Percentiles rank a stretch among this genome's conserved stretches.
Evolutionary conservation across 1,140 invertebrate genomes (phyloP).

Genomic region (Atopsyche davidsoni): DNA sequence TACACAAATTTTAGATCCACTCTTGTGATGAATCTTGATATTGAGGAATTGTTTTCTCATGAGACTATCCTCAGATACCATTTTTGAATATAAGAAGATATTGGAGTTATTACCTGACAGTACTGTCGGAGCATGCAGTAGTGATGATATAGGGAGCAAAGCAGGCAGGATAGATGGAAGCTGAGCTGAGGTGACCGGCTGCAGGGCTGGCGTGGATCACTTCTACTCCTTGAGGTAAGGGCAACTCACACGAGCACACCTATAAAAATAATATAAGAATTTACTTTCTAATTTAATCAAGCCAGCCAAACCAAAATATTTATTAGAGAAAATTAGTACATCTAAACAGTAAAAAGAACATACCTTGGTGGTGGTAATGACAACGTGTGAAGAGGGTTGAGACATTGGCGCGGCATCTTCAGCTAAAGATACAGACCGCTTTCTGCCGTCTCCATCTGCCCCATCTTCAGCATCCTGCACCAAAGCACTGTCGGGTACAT

Average conservation of each 20-base stretch:
- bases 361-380: conserved; percentile 47
- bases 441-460: conserved; percentile 37
- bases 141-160: conserved; percentile 93
- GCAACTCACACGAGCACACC: conserved; percentile 74
- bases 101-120: conserved; percentile 49
- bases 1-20: no score
- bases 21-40: no score
- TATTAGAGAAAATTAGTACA: not conserved
- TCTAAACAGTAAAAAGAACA: not conserved
- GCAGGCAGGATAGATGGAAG: conserved; percentile 96
- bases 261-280: conserved; percentile 18
- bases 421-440: conserved; percentile 44
- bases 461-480: conserved; percentile 69
- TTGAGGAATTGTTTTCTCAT: no score
- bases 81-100: conserved; percentile 11
- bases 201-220: conserved; percentile 88
- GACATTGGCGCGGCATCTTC: conserved; percentile 31
- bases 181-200: conserved; percentile 95
- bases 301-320: no score
- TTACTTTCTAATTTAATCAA: no score
- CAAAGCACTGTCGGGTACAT: conserved; percentile 83
- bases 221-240: conserved; percentile 83
- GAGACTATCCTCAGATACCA: no score
- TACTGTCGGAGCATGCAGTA: conserved; percentile 87
- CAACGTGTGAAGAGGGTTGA: conserved; percentile 38